Base-by-base conservation (phyloP, 2,113 vertebrate species). In the Egretta garzetta region DNA sequence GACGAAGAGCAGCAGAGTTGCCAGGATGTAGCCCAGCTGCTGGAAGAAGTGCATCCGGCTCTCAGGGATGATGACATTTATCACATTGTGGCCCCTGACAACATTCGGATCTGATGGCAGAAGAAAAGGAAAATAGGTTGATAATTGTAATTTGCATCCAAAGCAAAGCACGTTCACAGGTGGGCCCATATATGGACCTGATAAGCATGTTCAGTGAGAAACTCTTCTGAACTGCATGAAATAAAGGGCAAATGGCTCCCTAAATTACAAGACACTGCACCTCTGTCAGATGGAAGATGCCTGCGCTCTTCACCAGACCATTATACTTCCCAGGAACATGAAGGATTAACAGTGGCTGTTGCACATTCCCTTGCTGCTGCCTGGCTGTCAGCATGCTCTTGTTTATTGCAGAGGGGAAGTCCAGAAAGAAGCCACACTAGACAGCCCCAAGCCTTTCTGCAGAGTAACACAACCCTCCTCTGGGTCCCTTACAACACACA, bases 11-110 rank as follows among this genome's bases (percentile, higher is more conserved):
- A 99, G 89, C 86, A 99, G 98, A 0, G 98, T 99, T 8, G 99
- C 99, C 98, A 99, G 97, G 97, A 99, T 96, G 84, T 99, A 99
- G 75, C 99, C 99, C 96, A 99, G 95, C 97, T 99, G 99, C 96
- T 99, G 99, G 97, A 99, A 97, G 43, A 99, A 99, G 82, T 99
- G 99, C 50, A 98, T 68, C 12, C 98, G 98, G 82, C 98, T 95
- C 97, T 99, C 99, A 0, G 99, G 99, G 45, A 99, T 98, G 94
- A 99, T 99, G 96, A 99, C 99, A 2, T 99, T 99, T 74, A 99
- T 98, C 18, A 99, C 98, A 0, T 97, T 99, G 72, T 98, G 98
- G 62, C 97, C 97, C 35, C 98, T 98, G 33, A 97, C 96, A 66
- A 98, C 84, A 0, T 97, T 98, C 4, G 98, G 98, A 88, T 98